Percentiles rank a stretch among this genome's conserved stretches.
Conservation (phyloP, 2,888 invertebrate genomes). For the Drosophila multiciliata region DNA sequence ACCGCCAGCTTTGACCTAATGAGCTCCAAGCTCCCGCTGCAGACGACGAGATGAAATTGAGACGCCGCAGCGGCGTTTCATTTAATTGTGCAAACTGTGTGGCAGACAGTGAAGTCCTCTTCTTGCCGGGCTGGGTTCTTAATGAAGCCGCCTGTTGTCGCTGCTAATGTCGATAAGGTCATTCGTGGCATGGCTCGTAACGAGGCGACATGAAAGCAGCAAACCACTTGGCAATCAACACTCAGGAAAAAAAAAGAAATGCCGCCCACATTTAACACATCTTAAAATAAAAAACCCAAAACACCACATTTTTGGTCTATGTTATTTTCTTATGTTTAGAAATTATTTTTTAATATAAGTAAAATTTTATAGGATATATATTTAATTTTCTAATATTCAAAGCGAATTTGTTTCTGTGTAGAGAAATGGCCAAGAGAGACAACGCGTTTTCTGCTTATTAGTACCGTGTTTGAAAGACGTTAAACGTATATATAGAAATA, state of each 20-base stretch:
- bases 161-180: slow-evolving; percentile 73
- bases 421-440: slow-evolving; percentile 22
- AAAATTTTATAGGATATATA: neutral
- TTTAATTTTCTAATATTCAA: neutral
- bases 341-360: neutral
- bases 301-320: too few species aligned
- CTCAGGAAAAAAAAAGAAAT: neutral
- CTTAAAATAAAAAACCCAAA: too few species aligned
- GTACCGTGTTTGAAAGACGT: slow-evolving; percentile 20
- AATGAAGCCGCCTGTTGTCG: slow-evolving; percentile 64
- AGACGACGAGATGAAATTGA: slow-evolving; percentile 66
- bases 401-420: neutral
- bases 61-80: slow-evolving; percentile 63
- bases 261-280: too few species aligned
- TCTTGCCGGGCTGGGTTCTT: slow-evolving; percentile 38
- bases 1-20: slow-evolving; percentile 58
- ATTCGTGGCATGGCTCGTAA: slow-evolving; percentile 62
- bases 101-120: slow-evolving; percentile 23
- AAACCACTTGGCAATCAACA: slow-evolving; percentile 27
- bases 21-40: slow-evolving; percentile 56
- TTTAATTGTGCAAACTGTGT: slow-evolving; percentile 64
- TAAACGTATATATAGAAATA: slow-evolving; percentile 39
- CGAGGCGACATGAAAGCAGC: slow-evolving; percentile 61
- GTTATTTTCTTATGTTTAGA: neutral
- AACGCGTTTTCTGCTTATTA: slow-evolving; percentile 55